Conservation (phyloP, 2,888 invertebrate genomes). For the Drosophila pseudotakahashii region DNA sequence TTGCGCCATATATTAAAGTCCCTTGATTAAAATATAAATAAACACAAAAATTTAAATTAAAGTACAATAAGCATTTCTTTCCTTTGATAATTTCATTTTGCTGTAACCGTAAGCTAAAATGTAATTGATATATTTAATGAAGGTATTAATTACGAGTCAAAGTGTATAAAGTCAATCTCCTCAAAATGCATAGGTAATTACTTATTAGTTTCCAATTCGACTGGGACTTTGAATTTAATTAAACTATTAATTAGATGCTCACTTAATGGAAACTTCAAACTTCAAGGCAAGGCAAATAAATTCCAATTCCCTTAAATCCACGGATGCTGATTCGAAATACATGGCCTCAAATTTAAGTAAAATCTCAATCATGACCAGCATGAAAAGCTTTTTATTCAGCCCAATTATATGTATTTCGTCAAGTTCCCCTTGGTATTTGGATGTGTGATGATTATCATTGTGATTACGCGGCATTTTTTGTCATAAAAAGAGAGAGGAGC, state of each 20-base stretch:
- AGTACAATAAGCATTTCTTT: too few relatives aligned
- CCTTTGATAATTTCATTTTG: too few relatives aligned
- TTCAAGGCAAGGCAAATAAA: too few relatives aligned
- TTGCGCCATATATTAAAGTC: neutral
- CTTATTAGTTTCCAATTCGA: neutral
- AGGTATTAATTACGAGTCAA: too few relatives aligned
- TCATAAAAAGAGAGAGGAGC: slow-evolving; percentile 57
- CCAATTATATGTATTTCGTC: slow-evolving; percentile 35
- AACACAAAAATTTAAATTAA: neutral
- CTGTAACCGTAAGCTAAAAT: too few relatives aligned
- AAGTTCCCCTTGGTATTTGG: slow-evolving; percentile 20
- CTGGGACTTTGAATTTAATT: neutral
- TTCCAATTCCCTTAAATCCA: too few relatives aligned
- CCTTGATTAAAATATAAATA: neutral
- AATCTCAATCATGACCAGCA: slow-evolving; percentile 9
- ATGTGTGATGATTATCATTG: slow-evolving; percentile 73
- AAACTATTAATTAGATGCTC: neutral
- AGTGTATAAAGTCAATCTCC: neutral
- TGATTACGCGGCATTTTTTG: slow-evolving; percentile 73
- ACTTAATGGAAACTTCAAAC: neutral
- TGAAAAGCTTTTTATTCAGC: slow-evolving; percentile 20
- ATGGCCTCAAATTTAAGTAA: neutral
- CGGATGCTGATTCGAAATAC: neutral
- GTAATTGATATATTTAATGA: too few relatives aligned
- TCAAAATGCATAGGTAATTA: neutral